Base-by-base conservation (phyloP, 2,888 invertebrate genomes). In the Diaperis boleti region DNA sequence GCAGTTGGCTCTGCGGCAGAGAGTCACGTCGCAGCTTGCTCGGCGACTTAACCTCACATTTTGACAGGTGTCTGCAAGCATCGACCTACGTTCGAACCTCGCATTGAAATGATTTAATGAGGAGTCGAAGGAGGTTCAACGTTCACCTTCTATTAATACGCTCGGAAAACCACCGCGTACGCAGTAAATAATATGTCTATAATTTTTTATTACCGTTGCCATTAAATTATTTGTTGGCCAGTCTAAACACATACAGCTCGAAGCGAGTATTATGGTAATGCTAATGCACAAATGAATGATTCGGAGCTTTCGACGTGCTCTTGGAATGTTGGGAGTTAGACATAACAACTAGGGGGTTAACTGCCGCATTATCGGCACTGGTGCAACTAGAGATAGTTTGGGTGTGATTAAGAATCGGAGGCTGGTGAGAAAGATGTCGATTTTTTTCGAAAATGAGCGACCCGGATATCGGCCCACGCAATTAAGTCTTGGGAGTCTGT, bases 401-500 rank as follows among this genome's bases (percentile, higher is more conserved):
- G n/a, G n/a, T n/a, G n/a, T n/a, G n/a, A n/a, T n/a, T n/a, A n/a
- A n/a, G n/a, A n/a, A n/a, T n/a, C n/a, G n/a, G n/a, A n/a, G n/a
- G n/a, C n/a, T n/a, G n/a, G n/a, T n/a, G n/a, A n/a, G n/a, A n/a
- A n/a, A 41, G 54, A 54, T 18, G 52, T 33, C 42, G 54, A 62
- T n/a, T n/a, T n/a, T n/a, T n/a, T n/a, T n/a, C n/a, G n/a, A n/a
- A n/a, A n/a, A n/a, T n/a, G n/a, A n/a, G n/a, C n/a, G 64, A 68
- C 66, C 66, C 68, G 66, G 67, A 67, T 65, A 64, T 67, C 59
- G 62, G 47, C 68, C 69, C 63, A 69, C 69, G 66, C 66, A 61
- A 64, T 66, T 62, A 59, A 62, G 54, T n/a, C n/a, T n/a, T n/a
- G n/a, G n/a, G 52, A 55, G 49, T 35, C 45, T 55, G 55, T 15